Base-by-base conservation (phyloP, 2,888 invertebrate genomes). In the Drosophila longiperda region DNA sequence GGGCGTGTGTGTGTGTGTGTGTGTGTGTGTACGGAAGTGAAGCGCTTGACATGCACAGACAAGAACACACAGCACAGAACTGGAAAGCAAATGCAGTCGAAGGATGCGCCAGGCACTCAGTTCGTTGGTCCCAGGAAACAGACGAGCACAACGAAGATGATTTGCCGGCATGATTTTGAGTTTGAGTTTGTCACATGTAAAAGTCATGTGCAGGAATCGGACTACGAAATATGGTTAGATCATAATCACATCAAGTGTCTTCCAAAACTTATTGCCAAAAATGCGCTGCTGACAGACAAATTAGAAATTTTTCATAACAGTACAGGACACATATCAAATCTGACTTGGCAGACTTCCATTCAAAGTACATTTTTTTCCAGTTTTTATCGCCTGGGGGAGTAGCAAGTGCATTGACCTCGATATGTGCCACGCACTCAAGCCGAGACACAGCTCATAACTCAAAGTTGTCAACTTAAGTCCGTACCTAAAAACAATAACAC, bases 401-500 rank as follows among this genome's bases (percentile, higher is more conserved):
- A 7, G 20, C n/a, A n/a, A 57, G 81, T 59, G 29, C 81, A 69
- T 64, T 73, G 78, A 80, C 66, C 67, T 59, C 29, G 20, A 33
- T 42, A 20, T 48, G 36, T 50, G 38, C 29, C 23, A 40, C 23
- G 32, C 48, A 54, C 45, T 60, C 53, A 63, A 45, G 69, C 20
- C 48, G 45, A 60, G 40, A 40, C 58, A 68, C 65, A 75, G 52
- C 78, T 86, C 83, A 83, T 88, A 84, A 86, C 87, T 84, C 87
- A 84, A 75, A 72, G 61, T 55, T 88, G 83, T 88, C 83, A 83
- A 80, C 88, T 83, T 85, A 61, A 73, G 83, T 78, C 67, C 64
- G 69, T 68, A 82, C 80, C 67, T 77, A 63, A 80, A 88, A 86
- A 86, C 88, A 83, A 83, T 83, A 88, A 83, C 59, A 85, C 68